Base-by-base conservation (phyloP, 2,797 vertebrate genomes). In the Pempheris klunzingeri region DNA sequence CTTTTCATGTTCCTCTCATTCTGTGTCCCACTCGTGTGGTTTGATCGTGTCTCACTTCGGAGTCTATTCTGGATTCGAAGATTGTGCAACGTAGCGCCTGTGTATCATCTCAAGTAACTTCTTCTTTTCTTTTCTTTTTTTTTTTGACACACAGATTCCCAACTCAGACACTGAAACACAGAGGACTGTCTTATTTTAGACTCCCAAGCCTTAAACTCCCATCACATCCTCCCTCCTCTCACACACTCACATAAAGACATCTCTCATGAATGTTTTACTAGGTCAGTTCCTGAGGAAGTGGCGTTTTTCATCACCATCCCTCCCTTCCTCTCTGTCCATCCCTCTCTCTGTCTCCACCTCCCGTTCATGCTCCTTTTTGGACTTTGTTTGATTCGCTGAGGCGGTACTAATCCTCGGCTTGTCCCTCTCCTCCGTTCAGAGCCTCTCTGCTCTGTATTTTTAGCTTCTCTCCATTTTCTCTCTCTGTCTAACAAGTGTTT, bases 181-280 rank as follows among this genome's bases (percentile, higher is more conserved):
- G 47, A 81, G 58, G 59, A 61, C 53, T 30, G 64, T 81, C 75
- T 87, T 88, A 81, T 90, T 91, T 89, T 86, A 88, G 87, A 81
- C 61, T 85, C 72, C 55, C 22, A 1, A 55, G 66, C 65, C 59
- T 79, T 75, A 72, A 54, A 66, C 52, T 64, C 61, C 39, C 73
- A 46, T 41, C 57, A 32, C 44, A 53, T 65, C 75, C 71, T 76
- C 70, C 55, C 34, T 28, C 0, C 69, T 32, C 63, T 22, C 47
- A 39, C 77, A 72, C 53, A 55, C 53, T 13, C 44, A 49, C 54
- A 47, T 34, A 52, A 82, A 81, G 74, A 77, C 79, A 80, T 84
- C 82, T 78, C 85, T 90, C 83, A 86, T 91, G 66, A 87, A 91
- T 87, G 79, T 88, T 92, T 90, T 88, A 92, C 82, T 84, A 78